Conservation (phyloP, 2,797 vertebrate species). For the Sphaeramia orbicularis region DNA sequence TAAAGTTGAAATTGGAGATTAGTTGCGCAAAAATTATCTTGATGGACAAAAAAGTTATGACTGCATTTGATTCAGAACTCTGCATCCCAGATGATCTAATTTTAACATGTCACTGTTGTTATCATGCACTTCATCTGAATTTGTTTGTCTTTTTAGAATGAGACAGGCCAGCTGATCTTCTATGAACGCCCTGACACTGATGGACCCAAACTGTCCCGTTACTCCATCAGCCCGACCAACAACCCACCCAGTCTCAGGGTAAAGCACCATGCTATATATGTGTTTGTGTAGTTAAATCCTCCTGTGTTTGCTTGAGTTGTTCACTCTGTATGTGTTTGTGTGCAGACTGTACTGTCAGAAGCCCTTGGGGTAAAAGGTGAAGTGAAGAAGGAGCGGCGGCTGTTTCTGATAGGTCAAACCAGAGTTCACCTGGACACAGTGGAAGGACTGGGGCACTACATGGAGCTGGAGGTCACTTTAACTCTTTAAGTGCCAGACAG, state of each 20-base stretch:
- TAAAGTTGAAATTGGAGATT: no score
- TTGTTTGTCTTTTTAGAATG: constrained; percentile 74
- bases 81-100: no score
- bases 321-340: constrained; percentile 6
- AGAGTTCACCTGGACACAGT: constrained; percentile 85
- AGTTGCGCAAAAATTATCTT: no score
- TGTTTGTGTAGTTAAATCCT: background rate
- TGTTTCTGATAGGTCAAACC: constrained; percentile 89
- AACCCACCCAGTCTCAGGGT: constrained; percentile 84
- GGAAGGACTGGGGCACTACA: constrained; percentile 85
- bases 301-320: fast-evolving
- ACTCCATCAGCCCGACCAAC: constrained; percentile 80
- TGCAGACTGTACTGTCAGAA: constrained; percentile 82
- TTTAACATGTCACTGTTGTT: no score
- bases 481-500: no score
- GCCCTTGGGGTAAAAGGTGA: constrained; percentile 86
- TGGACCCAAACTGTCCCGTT: constrained; percentile 87
- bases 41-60: no score
- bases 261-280: constrained; percentile 14
- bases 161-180: constrained; percentile 87
- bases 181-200: constrained; percentile 86
- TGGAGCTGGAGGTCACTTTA: constrained; percentile 88
- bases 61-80: no score
- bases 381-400: constrained; percentile 85
- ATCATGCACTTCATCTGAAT: background rate